These are phyloP conservation scores for Melanostoma mellinum DNA, from an alignment of 2,888 invertebrate species.

Conservation along the genomic window DNA sequence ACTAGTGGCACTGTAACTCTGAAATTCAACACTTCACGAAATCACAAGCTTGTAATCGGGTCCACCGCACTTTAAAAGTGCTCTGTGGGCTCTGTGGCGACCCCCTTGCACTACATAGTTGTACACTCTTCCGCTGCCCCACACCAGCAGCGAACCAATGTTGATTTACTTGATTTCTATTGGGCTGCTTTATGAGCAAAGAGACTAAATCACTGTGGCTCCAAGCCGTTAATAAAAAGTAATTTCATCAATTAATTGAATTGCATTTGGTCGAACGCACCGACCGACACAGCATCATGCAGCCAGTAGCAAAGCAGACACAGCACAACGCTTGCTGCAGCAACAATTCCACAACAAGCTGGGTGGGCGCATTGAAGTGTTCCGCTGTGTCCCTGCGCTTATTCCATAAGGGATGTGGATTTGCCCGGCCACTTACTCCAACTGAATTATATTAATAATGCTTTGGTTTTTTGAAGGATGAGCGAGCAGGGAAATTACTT, in stretches of 20 bases:
- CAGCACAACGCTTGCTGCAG: constrained; percentile 24
- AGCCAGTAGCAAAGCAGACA: constrained; percentile 28
- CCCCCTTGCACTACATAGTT: neutral
- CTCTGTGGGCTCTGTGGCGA: constrained; percentile 6
- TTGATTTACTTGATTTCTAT: constrained; percentile 50
- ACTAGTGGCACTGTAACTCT: constrained; percentile 2
- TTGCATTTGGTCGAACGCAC: constrained; percentile 50
- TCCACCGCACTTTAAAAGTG: constrained; percentile 10
- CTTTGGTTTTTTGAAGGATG: constrained; percentile 2
- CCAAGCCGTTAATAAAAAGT: constrained; percentile 59
- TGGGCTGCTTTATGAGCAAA: neutral
- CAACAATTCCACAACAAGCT: constrained; percentile 20
- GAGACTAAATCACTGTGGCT: constrained; percentile 46
- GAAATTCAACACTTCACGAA: constrained; percentile 23
- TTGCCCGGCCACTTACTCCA: constrained; percentile 44
- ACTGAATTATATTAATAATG: constrained; percentile 52
- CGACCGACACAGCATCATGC: neutral
- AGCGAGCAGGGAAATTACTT: constrained; percentile 18
- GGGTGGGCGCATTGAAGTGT: constrained; percentile 55
- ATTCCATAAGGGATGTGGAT: constrained; percentile 11
- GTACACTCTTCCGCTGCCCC: neutral
- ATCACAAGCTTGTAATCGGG: constrained; percentile 9
- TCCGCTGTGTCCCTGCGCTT: constrained; percentile 4
- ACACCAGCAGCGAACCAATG: neutral
- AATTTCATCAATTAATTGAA: constrained; percentile 72